These are phyloP conservation scores for Rattus norvegicus DNA, from an alignment of 2,113 vertebrate genomes.

Conservation along the genomic window DNA sequence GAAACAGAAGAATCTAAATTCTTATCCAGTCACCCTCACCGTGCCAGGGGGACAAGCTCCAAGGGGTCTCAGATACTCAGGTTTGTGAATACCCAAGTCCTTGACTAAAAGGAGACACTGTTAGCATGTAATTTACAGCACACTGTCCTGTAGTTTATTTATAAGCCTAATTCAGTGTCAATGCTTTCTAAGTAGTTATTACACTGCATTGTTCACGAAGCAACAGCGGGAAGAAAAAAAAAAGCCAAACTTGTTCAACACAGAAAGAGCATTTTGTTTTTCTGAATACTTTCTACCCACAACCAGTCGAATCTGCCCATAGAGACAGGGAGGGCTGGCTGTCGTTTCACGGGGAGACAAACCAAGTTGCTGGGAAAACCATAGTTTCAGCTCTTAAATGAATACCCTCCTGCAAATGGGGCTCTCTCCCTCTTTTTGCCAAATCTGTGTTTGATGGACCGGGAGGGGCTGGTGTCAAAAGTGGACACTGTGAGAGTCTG, in stretches of 20 bases:
- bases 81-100: not conserved
- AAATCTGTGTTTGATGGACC: not conserved
- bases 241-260: not conserved
- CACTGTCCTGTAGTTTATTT: not conserved
- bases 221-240: not conserved
- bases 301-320: not conserved
- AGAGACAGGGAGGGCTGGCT: not conserved
- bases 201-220: not conserved
- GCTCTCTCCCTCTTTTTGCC: not conserved
- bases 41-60: not conserved
- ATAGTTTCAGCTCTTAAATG: not conserved
- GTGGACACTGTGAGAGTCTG: not conserved
- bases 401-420: not conserved
- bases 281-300: not conserved
- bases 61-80: not conserved
- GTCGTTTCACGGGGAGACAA: not conserved
- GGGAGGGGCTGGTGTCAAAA: not conserved
- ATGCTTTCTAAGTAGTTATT: not conserved
- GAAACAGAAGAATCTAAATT: not conserved
- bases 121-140: not conserved
- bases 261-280: not conserved
- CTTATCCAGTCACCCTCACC: not conserved
- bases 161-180: not conserved
- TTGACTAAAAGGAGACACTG: not conserved
- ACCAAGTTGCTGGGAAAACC: not conserved